Conservation (phyloP, 2,888 invertebrate genomes). For the Sphinx pinastri region DNA sequence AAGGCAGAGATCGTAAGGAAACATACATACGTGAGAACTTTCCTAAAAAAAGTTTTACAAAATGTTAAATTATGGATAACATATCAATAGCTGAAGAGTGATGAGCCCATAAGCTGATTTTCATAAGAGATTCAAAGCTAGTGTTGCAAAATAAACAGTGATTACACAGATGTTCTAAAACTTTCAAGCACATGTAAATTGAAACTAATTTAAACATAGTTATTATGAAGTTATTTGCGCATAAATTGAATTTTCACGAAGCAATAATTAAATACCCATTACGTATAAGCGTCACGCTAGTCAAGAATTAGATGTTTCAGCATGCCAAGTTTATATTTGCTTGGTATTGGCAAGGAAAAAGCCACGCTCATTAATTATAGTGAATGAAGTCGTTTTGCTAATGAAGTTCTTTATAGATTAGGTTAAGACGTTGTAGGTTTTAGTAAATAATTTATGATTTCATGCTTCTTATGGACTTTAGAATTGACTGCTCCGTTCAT, state of each 20-base stretch:
- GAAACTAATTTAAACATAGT: slow-evolving; percentile 33
- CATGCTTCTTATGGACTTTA: not conserved
- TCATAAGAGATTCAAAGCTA: not conserved
- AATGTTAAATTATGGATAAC: no score
- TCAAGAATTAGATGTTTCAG: slow-evolving; percentile 47
- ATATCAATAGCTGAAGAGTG: no score
- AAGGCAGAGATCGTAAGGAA: no score
- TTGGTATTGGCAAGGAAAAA: slow-evolving; percentile 33
- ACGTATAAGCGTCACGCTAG: slow-evolving; percentile 52
- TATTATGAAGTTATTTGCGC: slow-evolving; percentile 52
- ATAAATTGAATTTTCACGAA: slow-evolving; percentile 64
- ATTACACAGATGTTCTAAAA: slow-evolving; percentile 8
- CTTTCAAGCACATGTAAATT: not conserved
- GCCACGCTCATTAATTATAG: slow-evolving; percentile 18
- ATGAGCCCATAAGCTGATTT: not conserved
- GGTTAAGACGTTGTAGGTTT: not conserved
- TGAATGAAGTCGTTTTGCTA: slow-evolving; percentile 20
- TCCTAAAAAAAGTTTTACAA: no score
- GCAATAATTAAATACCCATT: slow-evolving; percentile 66
- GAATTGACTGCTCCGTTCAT: no score
- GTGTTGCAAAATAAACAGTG: not conserved
- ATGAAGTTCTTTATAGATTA: slow-evolving; percentile 6
- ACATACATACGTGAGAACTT: no score
- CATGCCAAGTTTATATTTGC: slow-evolving; percentile 49
- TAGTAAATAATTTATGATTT: not conserved